Evolutionary conservation across 2,113 vertebrate genomes (phyloP), one percentile per base, ranked within the genome.

Genomic region (Lamprotornis superbus): DNA sequence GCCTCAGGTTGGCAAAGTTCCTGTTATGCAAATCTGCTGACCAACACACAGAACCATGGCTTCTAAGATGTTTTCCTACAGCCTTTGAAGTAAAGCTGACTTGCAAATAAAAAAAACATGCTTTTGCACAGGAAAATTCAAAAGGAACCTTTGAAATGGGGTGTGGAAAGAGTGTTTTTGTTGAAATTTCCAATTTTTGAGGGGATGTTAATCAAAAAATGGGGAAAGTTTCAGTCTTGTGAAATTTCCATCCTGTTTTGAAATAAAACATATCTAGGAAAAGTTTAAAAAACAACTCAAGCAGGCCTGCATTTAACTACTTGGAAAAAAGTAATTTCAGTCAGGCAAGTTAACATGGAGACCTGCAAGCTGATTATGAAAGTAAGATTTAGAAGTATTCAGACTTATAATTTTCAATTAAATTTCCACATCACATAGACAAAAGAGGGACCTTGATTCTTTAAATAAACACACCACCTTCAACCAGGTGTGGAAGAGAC

Each of bases 41-140:
- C 28, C 2, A 0, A 39, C 20, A 33, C 44, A 14, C 8, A 50
- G 55, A 61, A 42, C 25, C 0, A 0, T 25, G 35, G 15, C 12
- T 87, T 87, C 73, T 18, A 64, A 70, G 49, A 28, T 7, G 4
- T 46, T 90, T 93, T 89, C 33, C 46, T 47, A 49, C 9, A 83
- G 12, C 20, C 40, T 83, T 83, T 76, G 49, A 92, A 60, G 37
- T 37, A 83, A 70, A 93, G 55, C 40, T 86, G 59, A 80, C 17
- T 53, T 76, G 50, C 50, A 69, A 89, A 57, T 46, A 40, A 60
- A 79, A 52, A 49, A 57, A 12, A 0, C 2, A 19, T 14, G 2
- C 12, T 8, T 55, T 75, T 92, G 11, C 39, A 14, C 21, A n/a
- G 9, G 77, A 76, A 88, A 57, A 25, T 2, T 69, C n/a, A 37